phyloP scores from a whole-genome alignment of 2,888 invertebrate genomes.

The Beris morrisii region DNA sequence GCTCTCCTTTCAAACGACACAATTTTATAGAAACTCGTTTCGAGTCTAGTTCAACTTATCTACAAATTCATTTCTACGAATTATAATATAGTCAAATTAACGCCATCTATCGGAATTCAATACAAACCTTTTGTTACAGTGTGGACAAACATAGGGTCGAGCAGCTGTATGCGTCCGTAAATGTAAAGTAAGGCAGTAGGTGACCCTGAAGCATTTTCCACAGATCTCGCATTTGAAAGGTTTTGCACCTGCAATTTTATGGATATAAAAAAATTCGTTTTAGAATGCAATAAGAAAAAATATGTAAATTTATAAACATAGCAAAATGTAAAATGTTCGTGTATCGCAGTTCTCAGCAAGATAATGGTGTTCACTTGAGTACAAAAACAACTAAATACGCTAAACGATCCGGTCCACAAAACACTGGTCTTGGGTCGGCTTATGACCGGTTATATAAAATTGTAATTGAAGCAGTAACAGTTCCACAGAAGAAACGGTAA shows the following conservation, averaged over 20 bases:
- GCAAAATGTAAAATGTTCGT: too few species aligned
- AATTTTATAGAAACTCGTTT: not conserved
- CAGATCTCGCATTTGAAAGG: slow-evolving; percentile 79
- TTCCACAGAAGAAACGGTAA: too few species aligned
- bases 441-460: too few species aligned
- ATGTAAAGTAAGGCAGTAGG: slow-evolving; percentile 77
- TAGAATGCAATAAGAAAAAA: slow-evolving; percentile 10
- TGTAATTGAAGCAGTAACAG: too few species aligned
- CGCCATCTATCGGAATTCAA: slow-evolving; percentile 14
- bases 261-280: not conserved
- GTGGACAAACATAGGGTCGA: slow-evolving; percentile 73
- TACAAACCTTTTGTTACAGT: slow-evolving; percentile 64
- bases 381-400: too few species aligned
- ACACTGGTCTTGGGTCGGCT: too few species aligned
- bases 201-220: slow-evolving; percentile 77
- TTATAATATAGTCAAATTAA: slow-evolving; percentile 12
- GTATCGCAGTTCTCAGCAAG: too few species aligned
- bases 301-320: slow-evolving; percentile 22
- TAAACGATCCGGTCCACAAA: too few species aligned
- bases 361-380: not conserved
- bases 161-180: slow-evolving; percentile 79
- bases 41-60: not conserved
- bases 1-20: slow-evolving; percentile 99
- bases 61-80: slow-evolving; percentile 4
- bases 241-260: slow-evolving; percentile 62